Evolutionary conservation across 1,140 invertebrate species (phyloP), one percentile per base, ranked within the genome.

Genomic region (Heliconius eleuchia): DNA sequence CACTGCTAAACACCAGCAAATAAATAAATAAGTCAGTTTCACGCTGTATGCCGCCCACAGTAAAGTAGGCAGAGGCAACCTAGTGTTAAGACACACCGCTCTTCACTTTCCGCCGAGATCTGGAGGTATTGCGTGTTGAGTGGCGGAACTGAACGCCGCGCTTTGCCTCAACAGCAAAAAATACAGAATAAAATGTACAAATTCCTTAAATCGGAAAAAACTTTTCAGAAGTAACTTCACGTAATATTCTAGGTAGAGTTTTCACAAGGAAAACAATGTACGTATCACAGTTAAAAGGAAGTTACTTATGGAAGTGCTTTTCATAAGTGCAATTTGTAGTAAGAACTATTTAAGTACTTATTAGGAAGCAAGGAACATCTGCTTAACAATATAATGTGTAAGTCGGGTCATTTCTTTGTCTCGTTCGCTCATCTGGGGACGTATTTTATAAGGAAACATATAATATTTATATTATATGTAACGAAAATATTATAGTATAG

Each of bases 291-390:
- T 55, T 19, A 55, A 55, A 55, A 18, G 52, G 16, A 55, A 55
- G 18, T 55, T 55, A 55, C 52, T 55, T 18, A 55, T 19, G 16
- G 52, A 55, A 55, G 52, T 55, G 52, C 52, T 55, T 57, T 57
- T 57, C n/a, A 57, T 57, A 57, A 55, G 52, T 57, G n/a, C 55
- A 27, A 57, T 57, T 57, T 57, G 55, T 57, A 57, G 55, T 23
- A 57, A 57, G 55, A 57, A 57, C 55, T 57, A 18, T 57, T n/a
- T 57, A 57, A 57, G 55, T 57, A 57, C 55, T 57, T 57, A 57
- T 57, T 57, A n/a, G 55, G 55, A 23, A 57, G n/a, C 55, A 23
- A 57, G 55, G 5, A 11, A 57, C 55, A 57, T 23, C 55, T 57
- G 55, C 9, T 57, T 57, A 57, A 57, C 6, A 57, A 57, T 57